Conservation (phyloP, 2,113 vertebrate species). For the Grammomys surdaster region DNA sequence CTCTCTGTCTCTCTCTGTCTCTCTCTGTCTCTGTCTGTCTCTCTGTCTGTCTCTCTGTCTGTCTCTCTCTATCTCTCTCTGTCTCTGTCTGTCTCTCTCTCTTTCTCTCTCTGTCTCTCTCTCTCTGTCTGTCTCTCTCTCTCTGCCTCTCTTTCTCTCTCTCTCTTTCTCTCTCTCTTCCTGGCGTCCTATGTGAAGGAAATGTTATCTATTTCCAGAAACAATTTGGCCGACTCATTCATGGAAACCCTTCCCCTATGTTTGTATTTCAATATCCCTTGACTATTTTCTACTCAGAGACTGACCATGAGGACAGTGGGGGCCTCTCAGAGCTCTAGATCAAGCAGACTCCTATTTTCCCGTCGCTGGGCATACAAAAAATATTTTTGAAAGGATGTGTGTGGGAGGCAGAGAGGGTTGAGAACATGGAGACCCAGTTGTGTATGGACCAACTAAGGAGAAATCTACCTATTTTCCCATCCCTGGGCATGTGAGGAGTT, state of each 20-base stretch:
- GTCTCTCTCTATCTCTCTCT: conserved; percentile 51
- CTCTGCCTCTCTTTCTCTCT: conserved; percentile 65
- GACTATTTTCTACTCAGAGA: conserved; percentile 81
- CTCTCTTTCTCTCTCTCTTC: conserved; percentile 63
- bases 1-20: no score
- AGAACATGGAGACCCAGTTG: background rate
- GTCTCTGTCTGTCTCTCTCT: conserved; percentile 19
- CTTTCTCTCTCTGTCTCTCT: no score
- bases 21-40: conserved; percentile 61
- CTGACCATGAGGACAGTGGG: conserved; percentile 70
- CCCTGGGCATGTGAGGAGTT: background rate
- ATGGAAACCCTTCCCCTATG: conserved; percentile 86
- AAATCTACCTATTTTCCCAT: conserved; percentile 40
- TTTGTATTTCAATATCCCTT: conserved; percentile 79
- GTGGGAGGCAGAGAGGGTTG: background rate
- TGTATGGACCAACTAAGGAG: background rate
- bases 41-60: conserved; percentile 47
- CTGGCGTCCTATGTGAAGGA: conserved; percentile 82
- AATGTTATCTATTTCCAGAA: conserved; percentile 86
- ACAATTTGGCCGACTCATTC: conserved; percentile 81
- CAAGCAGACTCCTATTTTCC: background rate
- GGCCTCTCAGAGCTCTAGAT: background rate
- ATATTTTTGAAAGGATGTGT: background rate
- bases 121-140: no score
- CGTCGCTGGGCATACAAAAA: background rate